phyloP scores from a whole-genome alignment of 2,888 invertebrate genomes.

The Spatulosminthurus flaviceps region DNA sequence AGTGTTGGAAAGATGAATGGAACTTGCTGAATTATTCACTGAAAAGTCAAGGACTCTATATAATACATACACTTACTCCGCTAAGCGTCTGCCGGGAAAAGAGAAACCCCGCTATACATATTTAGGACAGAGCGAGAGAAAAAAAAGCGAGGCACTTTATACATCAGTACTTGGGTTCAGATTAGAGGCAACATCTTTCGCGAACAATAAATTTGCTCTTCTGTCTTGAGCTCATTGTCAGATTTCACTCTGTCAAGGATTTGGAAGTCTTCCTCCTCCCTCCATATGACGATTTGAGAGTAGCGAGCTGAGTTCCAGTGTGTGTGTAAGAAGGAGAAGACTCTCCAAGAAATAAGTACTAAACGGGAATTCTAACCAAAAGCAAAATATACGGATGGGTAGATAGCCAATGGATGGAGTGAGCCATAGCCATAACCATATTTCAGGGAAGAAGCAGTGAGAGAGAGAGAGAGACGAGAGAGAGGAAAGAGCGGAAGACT shows the following conservation, averaged over 20 bases:
- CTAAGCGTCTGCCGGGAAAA: too few relatives aligned
- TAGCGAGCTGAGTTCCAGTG: too few relatives aligned
- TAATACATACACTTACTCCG: too few relatives aligned
- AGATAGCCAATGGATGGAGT: slow-evolving; percentile 30
- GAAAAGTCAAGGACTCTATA: slow-evolving; percentile 44
- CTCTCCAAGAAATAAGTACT: slow-evolving; percentile 7
- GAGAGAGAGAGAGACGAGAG: too few relatives aligned
- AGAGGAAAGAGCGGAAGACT: slow-evolving; percentile 45
- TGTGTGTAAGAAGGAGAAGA: not conserved
- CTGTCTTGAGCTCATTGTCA: slow-evolving; percentile 53
- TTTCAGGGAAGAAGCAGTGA: slow-evolving; percentile 36
- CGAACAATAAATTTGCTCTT: slow-evolving; percentile 56
- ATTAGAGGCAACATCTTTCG: slow-evolving; percentile 56
- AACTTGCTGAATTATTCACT: slow-evolving; percentile 54
- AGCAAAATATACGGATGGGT: slow-evolving; percentile 1
- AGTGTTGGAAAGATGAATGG: slow-evolving; percentile 54
- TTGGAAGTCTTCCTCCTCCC: slow-evolving; percentile 23
- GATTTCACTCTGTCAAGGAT: slow-evolving; percentile 42
- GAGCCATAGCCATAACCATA: slow-evolving; percentile 48
- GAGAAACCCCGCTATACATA: not conserved
- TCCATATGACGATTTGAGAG: not conserved
- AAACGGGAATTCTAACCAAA: not conserved
- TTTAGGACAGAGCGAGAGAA: not conserved
- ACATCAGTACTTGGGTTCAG: slow-evolving; percentile 52
- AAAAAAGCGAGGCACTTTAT: slow-evolving; percentile 50